Percentiles rank a stretch among this genome's conserved stretches.
These are phyloP conservation scores for Delichon dasypus DNA, from an alignment of 2,797 vertebrate species.

Conservation along the genomic window DNA sequence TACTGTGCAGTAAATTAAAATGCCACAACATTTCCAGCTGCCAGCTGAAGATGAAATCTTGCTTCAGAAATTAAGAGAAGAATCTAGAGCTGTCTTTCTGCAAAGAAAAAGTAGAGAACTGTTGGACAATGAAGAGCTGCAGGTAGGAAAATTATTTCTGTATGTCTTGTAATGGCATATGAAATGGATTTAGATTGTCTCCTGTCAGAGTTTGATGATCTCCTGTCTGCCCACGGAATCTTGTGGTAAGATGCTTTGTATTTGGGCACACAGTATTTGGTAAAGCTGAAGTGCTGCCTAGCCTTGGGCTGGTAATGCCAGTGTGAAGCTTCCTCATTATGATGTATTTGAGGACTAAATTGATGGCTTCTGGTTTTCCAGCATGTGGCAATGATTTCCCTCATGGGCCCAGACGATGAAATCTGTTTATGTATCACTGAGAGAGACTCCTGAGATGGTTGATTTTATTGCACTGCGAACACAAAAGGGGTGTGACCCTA, in stretches of 20 bases:
- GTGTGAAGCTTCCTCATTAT: not conserved
- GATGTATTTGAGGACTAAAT: not conserved
- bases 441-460: not conserved
- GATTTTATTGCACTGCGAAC: not conserved
- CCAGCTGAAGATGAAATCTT: slow-evolving; percentile 96
- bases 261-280: not conserved
- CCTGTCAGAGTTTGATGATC: not conserved
- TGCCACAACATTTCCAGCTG: slow-evolving; percentile 76
- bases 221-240: not conserved
- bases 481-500: not conserved
- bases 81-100: slow-evolving; percentile 97
- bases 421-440: not conserved
- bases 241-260: not conserved
- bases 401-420: not conserved
- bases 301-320: not conserved
- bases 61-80: slow-evolving; percentile 95
- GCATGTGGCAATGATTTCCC: not conserved
- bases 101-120: slow-evolving; percentile 97
- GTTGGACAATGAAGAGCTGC: slow-evolving; percentile 95
- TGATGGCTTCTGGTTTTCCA: not conserved
- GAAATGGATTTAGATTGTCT: not conserved
- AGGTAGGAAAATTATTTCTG: slow-evolving; percentile 77
- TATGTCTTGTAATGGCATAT: not conserved
- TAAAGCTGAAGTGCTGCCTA: not conserved
- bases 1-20: not conserved